These are phyloP conservation scores for Eumaeus atala DNA, from an alignment of 1,140 invertebrate genomes.

Conservation along the genomic window DNA sequence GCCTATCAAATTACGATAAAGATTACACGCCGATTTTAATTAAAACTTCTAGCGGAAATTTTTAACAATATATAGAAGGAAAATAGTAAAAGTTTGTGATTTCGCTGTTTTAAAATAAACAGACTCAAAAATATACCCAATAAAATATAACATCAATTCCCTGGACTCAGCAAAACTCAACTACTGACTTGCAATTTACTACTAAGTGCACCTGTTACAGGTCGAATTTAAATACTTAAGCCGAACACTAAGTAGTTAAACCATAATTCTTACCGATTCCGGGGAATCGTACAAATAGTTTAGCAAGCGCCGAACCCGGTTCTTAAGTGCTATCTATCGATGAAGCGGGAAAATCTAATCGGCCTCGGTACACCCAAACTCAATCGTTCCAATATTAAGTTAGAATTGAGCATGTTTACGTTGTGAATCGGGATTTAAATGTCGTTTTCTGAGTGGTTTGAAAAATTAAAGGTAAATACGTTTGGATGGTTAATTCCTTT, in stretches of 20 bases:
- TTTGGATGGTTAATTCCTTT: neutral
- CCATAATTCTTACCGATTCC: slow-evolving; percentile 14
- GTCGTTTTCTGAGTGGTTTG: slow-evolving; percentile 1
- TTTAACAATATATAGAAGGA: too few relatives aligned
- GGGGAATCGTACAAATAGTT: slow-evolving; percentile 26
- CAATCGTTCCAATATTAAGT: slow-evolving; percentile 22
- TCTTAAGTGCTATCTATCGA: slow-evolving; percentile 27
- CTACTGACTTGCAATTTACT: too few relatives aligned
- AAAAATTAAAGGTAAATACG: slow-evolving; percentile 9
- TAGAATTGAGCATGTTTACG: slow-evolving; percentile 19
- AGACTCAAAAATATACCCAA: too few relatives aligned
- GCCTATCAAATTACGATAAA: too few relatives aligned
- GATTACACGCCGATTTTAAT: too few relatives aligned
- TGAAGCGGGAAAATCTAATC: slow-evolving; percentile 29
- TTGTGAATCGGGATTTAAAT: slow-evolving; percentile 29
- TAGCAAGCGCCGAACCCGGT: slow-evolving; percentile 23
- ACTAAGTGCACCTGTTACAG: too few relatives aligned
- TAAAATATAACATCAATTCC: too few relatives aligned
- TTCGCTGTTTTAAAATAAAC: too few relatives aligned
- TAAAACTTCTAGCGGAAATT: too few relatives aligned
- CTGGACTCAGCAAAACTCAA: too few relatives aligned
- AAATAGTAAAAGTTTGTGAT: too few relatives aligned
- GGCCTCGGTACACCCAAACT: slow-evolving; percentile 20
- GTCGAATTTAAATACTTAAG: slow-evolving; percentile 1
- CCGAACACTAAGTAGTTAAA: slow-evolving; percentile 16